Base-by-base conservation (phyloP, 1,140 invertebrate species). In the Atta cephalotes region DNA sequence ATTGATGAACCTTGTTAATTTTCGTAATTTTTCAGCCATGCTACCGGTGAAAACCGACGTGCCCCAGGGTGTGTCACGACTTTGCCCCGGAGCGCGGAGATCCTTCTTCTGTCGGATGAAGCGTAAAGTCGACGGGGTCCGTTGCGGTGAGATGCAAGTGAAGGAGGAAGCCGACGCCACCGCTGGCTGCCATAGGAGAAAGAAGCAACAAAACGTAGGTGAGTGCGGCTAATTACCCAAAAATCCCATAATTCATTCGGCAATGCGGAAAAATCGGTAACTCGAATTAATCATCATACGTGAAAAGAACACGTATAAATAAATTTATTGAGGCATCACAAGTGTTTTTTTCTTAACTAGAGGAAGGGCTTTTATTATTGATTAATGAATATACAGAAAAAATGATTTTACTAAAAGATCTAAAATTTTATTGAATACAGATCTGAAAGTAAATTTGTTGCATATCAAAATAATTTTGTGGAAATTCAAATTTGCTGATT, bases 61-160 rank as follows among this genome's bases (percentile, higher is more conserved):
- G 21, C 97, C 97, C 0, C 97, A 97, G 85, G 97, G 97, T 56
- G 96, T 96, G 1, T 97, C 97, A 1, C 95, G 97, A 68, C 95
- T 99, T 3, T 98, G 98, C 95, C 98, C 98, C 1, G 98, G 98
- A 3, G 98, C 98, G 0, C 95, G 98, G 28, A 96, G 98, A 35
- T 99, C 98, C 0, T 99, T 99, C 93, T 98, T 99, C 94, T 99
- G 98, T 94, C 96, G 98, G 39, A 99, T 99, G 97, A 99, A 99
- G 93, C 97, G 97, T 90, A 97, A 97, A 95, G 92, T 95, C 5
- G 93, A 95, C 56, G 92, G 94, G 53, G 93, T 95, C 18, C 91
- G 92, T 39, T 93, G 92, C 60, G 80, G 70, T 1, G 92, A 95
- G 81, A 86, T 93, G 51, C 95, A 96, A 88, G 95, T 98, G 10